Percentiles rank a stretch among this genome's conserved stretches.
phyloP scores from a whole-genome alignment of 2,888 invertebrate genomes.

The Clusia tigrina region DNA sequence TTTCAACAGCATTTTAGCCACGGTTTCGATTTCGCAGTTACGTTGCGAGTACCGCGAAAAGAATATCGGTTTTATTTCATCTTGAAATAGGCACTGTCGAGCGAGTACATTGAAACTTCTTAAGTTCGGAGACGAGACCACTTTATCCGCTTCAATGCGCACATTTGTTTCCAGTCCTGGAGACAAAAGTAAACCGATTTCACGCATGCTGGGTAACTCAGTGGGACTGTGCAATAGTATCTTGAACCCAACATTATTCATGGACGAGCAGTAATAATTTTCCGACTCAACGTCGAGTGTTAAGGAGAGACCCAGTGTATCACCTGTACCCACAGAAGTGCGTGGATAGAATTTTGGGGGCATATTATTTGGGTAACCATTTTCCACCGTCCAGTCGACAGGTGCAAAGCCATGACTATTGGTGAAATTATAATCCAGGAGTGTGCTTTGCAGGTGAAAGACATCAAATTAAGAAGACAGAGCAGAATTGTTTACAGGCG shows the following conservation, averaged over 20 bases:
- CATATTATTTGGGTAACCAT: conserved; percentile 70
- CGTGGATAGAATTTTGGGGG: conserved; percentile 69
- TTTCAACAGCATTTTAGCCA: conserved; percentile 70
- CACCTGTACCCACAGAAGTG: conserved; percentile 69
- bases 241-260: conserved; percentile 67
- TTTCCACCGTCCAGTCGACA: conserved; percentile 78
- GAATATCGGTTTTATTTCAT: conserved; percentile 73
- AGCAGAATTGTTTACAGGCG: not conserved
- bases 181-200: conserved; percentile 51
- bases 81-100: conserved; percentile 74
- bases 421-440: conserved; percentile 32
- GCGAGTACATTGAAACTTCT: conserved; percentile 30
- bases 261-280: conserved; percentile 82
- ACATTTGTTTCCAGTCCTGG: conserved; percentile 55
- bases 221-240: conserved; percentile 55
- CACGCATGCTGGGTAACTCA: conserved; percentile 54
- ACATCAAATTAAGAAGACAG: no score
- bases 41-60: conserved; percentile 74
- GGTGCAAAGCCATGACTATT: conserved; percentile 31
- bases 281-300: conserved; percentile 74
- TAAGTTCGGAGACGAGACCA: conserved; percentile 35
- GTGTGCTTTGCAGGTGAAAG: no score
- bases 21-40: conserved; percentile 80
- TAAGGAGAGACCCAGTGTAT: conserved; percentile 75
- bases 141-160: conserved; percentile 50